These are phyloP conservation scores for Pantherophis guttatus DNA, from an alignment of 2,113 vertebrate genomes.

Conservation along the genomic window DNA sequence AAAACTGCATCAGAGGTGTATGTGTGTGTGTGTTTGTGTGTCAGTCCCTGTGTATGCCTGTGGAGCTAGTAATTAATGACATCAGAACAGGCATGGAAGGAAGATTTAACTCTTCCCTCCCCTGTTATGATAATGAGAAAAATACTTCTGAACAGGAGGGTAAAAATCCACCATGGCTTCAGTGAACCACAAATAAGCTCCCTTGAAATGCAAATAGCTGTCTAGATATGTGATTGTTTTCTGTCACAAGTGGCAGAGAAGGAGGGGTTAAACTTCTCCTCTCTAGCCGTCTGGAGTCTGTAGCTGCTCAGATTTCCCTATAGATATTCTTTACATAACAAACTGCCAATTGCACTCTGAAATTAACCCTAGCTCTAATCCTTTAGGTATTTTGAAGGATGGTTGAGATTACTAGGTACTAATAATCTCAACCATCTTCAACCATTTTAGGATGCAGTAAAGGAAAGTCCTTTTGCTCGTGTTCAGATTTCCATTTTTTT, in stretches of 20 bases:
- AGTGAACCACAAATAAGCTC: not conserved
- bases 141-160: not conserved
- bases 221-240: not conserved
- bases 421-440: not conserved
- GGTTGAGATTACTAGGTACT: not conserved
- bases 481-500: not conserved
- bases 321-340: not conserved
- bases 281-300: too few relatives aligned
- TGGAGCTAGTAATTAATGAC: not conserved
- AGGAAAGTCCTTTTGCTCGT: not conserved
- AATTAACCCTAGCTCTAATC: not conserved
- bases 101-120: not conserved
- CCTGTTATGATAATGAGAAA: not conserved
- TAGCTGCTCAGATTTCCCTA: not conserved
- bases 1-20: not conserved
- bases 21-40: not conserved
- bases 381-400: not conserved
- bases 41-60: not conserved
- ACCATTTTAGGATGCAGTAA: not conserved
- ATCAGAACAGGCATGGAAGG: not conserved
- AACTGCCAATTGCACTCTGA: not conserved
- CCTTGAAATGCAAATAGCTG: not conserved
- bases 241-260: not conserved
- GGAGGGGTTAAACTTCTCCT: not conserved
- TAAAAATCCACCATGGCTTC: not conserved